These are phyloP conservation scores for Parazoanthus swiftii DNA, from an alignment of 92 coral and sea anemone species.

Conservation along the genomic window DNA sequence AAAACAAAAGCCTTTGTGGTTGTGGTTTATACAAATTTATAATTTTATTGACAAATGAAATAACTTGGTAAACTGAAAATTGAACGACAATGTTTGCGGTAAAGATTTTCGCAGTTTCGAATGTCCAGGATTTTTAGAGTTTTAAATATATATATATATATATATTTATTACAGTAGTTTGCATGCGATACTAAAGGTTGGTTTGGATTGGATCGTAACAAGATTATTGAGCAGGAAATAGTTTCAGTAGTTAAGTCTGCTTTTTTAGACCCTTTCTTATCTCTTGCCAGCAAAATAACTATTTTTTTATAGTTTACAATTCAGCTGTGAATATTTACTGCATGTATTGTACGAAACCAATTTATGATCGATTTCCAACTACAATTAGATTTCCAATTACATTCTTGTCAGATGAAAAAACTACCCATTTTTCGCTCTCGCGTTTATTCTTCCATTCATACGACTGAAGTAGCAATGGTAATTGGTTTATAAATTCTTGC, in stretches of 20 bases:
- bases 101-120: not conserved
- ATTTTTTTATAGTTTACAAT: not conserved
- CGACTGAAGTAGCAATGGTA: not conserved
- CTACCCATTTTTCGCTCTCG: not conserved
- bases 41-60: not conserved
- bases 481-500: not conserved
- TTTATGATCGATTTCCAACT: not conserved
- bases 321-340: too few species aligned
- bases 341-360: constrained; percentile 1
- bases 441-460: not conserved
- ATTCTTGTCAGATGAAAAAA: not conserved
- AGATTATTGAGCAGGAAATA: not conserved
- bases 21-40: not conserved
- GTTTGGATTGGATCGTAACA: not conserved
- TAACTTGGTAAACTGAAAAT: not conserved
- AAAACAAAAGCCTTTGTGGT: not conserved
- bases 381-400: not conserved
- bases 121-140: not conserved
- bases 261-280: not conserved
- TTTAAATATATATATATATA: too few species aligned
- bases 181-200: not conserved
- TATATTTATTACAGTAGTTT: not conserved
- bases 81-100: not conserved
- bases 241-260: not conserved
- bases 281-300: not conserved